Percentiles rank a stretch among this genome's conserved stretches.
Evolutionary conservation across 2,113 vertebrate genomes (phyloP).

Genomic region (Hydrochoerus hydrochaeris): DNA sequence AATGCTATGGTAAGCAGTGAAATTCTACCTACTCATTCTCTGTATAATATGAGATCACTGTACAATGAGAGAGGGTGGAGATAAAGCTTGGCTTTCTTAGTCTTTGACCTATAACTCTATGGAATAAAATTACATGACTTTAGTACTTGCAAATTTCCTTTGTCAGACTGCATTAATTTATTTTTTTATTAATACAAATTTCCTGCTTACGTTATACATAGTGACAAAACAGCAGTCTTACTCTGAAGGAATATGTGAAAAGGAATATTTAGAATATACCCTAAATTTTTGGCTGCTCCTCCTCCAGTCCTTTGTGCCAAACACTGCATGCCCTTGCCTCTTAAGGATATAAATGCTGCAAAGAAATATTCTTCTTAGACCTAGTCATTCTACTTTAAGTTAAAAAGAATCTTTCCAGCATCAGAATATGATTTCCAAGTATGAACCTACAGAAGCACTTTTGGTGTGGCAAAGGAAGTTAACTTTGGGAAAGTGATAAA

Average conservation of each 20-base stretch:
- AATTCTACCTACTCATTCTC: not conserved
- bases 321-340: conserved; percentile 21
- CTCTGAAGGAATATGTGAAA: conserved; percentile 27
- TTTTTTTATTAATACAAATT: conserved; percentile 40
- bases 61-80: not conserved
- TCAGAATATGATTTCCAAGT: conserved; percentile 3
- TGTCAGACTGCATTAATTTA: not conserved
- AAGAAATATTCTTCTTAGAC: conserved; percentile 26
- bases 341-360: conserved; percentile 44
- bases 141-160: conserved; percentile 46
- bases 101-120: not conserved
- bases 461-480: not conserved
- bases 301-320: conserved; percentile 60
- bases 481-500: not conserved
- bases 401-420: conserved; percentile 35
- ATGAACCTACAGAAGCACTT: conserved; percentile 19
- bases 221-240: conserved; percentile 39
- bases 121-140: conserved; percentile 38
- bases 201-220: conserved; percentile 53
- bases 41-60: not conserved
- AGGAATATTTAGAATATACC: conserved; percentile 25
- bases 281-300: conserved; percentile 50
- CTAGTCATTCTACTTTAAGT: conserved; percentile 35
- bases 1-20: not conserved
- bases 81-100: not conserved